Conservation (phyloP, 2,113 vertebrate genomes). For the Gambusia holbrooki region DNA sequence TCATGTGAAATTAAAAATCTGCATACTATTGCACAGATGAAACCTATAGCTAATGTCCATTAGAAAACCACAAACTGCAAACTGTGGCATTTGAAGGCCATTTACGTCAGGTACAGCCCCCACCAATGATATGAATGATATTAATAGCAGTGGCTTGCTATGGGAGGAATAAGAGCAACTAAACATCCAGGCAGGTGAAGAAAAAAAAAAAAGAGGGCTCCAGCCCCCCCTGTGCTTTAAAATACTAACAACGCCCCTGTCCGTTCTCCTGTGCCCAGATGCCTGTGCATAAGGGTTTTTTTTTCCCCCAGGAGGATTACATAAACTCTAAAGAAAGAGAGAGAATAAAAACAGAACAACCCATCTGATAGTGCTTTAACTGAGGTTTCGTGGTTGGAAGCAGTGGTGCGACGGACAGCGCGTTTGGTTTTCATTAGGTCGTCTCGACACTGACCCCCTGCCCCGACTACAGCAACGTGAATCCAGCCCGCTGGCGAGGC, state of each 20-base stretch:
- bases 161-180: not conserved
- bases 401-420: constrained; percentile 45
- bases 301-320: constrained; percentile 18
- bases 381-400: constrained; percentile 22
- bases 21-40: not conserved
- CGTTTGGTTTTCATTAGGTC: constrained; percentile 73
- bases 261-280: not conserved
- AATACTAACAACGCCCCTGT: not conserved
- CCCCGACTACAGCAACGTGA: constrained; percentile 77
- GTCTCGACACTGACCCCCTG: constrained; percentile 75
- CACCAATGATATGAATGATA: not conserved
- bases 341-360: constrained; percentile 15
- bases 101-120: not conserved
- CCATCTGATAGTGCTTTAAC: constrained; percentile 32
- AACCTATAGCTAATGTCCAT: not conserved
- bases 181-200: not conserved
- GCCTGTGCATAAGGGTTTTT: not conserved
- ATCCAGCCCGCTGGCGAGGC: constrained; percentile 63
- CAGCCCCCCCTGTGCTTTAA: not conserved
- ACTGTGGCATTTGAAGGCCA: not conserved
- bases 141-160: not conserved
- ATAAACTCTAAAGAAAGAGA: constrained; percentile 22
- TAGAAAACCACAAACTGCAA: not conserved
- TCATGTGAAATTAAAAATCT: not conserved
- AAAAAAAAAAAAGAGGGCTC: too few species aligned